Evolutionary conservation across 1,140 invertebrate species (phyloP), one percentile per base, ranked within the genome.

Genomic region (Cyphomyrmex costatus): DNA sequence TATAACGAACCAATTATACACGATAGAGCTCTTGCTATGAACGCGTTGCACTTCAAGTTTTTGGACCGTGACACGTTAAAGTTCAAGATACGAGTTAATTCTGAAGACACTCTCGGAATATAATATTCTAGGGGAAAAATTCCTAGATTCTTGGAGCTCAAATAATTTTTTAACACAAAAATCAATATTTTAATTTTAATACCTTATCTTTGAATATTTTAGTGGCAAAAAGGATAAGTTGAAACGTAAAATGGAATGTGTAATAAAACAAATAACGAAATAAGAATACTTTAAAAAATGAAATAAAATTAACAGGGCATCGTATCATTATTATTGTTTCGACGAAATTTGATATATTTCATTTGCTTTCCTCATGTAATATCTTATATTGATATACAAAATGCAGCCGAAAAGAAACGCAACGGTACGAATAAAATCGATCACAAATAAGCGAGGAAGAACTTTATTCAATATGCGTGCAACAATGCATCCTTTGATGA

Each of bases 401-500:
- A 82, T 71, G 78, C 78, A 82, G 51, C 78, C 51, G 21, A 19
- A 27, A 12, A 36, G 8, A 68, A 70, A 14, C 24, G 14, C 19
- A 4, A n/a, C 10, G 12, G 12, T 12, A 65, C 6, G 2, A 66
- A 21, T 66, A 42, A 36, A 58, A 3, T 5, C 1, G 7, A 24
- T 27, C 16, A 36, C 6, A 10, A 73, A 30, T n/a, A 30, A 78
- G 6, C 7, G 12, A 65, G 19, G 2, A 24, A 21, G 46, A 63
- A n/a, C 33, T 33, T 63, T 46, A 65, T 42, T 77, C 30, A 33
- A 27, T 24, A 71, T 21, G n/a, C n/a, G 19, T 14, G 10, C 14
- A 33, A 66, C 19, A 24, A n/a, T 68, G 16, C 21, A 66, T 71
- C 51, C 14, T 82, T 82, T 46, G 51, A 82, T 42, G 79, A 82